These are phyloP conservation scores for Drosophila multiciliata DNA, from an alignment of 2,888 invertebrate genomes.

Conservation along the genomic window DNA sequence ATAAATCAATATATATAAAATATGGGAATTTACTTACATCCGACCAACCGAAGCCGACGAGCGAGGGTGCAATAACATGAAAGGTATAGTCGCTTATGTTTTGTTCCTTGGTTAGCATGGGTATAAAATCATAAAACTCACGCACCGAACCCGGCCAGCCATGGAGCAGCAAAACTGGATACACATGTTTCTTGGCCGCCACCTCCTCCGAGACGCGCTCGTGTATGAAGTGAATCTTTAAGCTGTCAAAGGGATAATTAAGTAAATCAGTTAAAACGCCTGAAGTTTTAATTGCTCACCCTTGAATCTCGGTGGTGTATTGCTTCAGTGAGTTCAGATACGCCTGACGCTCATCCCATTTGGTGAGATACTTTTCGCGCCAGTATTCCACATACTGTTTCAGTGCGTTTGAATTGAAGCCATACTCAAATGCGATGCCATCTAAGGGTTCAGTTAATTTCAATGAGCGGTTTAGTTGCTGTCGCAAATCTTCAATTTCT, in stretches of 20 bases:
- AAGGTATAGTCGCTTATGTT: constrained; percentile 87
- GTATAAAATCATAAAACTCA: constrained; percentile 92
- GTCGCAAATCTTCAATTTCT: constrained; percentile 87
- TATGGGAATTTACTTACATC: constrained; percentile 84
- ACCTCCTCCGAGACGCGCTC: constrained; percentile 85
- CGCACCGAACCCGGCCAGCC: constrained; percentile 95
- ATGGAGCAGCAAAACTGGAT: constrained; percentile 91
- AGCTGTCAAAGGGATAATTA: constrained; percentile 44
- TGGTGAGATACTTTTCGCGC: constrained; percentile 89
- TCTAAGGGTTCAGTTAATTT: constrained; percentile 87
- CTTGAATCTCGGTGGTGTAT: constrained; percentile 90
- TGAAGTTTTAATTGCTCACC: constrained; percentile 73
- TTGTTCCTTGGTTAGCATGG: constrained; percentile 86
- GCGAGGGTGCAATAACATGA: constrained; percentile 89
- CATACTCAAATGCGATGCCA: constrained; percentile 90
- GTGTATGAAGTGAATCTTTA: constrained; percentile 91
- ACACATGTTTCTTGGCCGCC: constrained; percentile 83
- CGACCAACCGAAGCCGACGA: constrained; percentile 90
- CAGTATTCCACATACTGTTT: constrained; percentile 90
- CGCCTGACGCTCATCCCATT: constrained; percentile 88
- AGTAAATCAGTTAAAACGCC: neutral
- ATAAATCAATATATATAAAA: constrained; percentile 7
- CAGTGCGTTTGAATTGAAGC: constrained; percentile 90
- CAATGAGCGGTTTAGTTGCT: constrained; percentile 86
- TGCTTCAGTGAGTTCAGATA: constrained; percentile 90